Evolutionary conservation across 2,113 vertebrate species (phyloP), one percentile per base, ranked within the genome.

Genomic region (Podarcis raffonei): DNA sequence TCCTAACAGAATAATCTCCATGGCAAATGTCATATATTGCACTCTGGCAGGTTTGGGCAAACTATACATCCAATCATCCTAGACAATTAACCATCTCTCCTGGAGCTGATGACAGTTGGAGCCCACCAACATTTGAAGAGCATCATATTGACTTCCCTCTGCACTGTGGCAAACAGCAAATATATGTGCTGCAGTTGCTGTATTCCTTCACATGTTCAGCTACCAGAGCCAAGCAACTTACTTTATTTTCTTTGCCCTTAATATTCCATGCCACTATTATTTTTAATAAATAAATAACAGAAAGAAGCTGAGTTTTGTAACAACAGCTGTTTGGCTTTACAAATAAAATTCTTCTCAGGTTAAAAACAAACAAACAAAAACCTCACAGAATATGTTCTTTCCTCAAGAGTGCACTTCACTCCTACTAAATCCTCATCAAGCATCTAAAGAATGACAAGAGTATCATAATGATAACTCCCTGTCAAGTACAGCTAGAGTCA

Each of bases 311-410:
- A 90, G 42, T 88, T 94, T 93, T 85, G 22, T 30, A 93, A 57
- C 93, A 96, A 92, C 95, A 96, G 95, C 94, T 94, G 71, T 71
- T 95, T 95, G 91, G 91, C 94, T 96, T 97, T 97, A 96, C 94
- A 97, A 95, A 95, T 94, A 95, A 96, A 95, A 97, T 97, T 96
- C 94, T 97, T 92, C 95, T 94, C 96, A 97, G 92, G 94, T 96
- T n/a, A n/a, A 97, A 96, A 96, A 96, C 89, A 62, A 62, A 62
- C 3, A 62, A 62, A 62, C 3, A 18, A 62, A 62, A 62, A 62
- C 59, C 59, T 1, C 59, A 53, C 90, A 91, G 94, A 96, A 96
- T 95, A 93, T 94, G 89, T 96, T 96, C 88, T 92, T 96, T 95
- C 95, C 97, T 96, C 94, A 89, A 15, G 96, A 96, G 96, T 91